A percentile compares a stretch with the other conserved stretches of the same genome.
These are phyloP conservation scores for Halocynthia aurantium DNA, from an alignment of 23 tunicate species.

Conservation along the genomic window DNA sequence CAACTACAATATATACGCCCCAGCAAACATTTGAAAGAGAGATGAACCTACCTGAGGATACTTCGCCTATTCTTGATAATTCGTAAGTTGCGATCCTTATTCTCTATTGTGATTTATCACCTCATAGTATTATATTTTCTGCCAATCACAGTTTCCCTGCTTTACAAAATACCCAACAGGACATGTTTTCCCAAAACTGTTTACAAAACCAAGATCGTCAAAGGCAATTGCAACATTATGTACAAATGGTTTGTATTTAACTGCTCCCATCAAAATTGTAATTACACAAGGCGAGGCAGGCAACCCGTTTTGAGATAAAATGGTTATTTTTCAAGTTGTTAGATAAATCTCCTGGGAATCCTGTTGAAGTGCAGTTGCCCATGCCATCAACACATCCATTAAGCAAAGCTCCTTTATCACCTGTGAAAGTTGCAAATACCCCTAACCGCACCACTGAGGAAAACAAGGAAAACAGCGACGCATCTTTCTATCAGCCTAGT, in stretches of 20 bases:
- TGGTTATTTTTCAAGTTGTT: conserved; percentile 34
- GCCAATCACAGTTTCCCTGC: too few relatives aligned
- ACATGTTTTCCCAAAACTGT: too few relatives aligned
- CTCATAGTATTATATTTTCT: too few relatives aligned
- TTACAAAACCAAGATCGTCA: conserved; percentile 18
- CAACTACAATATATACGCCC: too few relatives aligned
- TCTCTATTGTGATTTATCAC: too few relatives aligned
- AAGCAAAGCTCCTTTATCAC: not conserved
- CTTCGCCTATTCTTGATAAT: too few relatives aligned
- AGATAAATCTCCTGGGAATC: conserved; percentile 75
- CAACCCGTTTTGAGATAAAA: not conserved
- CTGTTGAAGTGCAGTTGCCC: conserved; percentile 18
- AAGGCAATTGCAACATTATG: conserved; percentile 57
- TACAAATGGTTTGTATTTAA: conserved; percentile 46
- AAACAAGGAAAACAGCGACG: conserved; percentile 7
- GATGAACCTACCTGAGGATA: too few relatives aligned
- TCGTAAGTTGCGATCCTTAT: too few relatives aligned
- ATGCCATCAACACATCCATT: conserved; percentile 7
- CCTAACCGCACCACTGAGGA: not conserved
- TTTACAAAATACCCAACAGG: too few relatives aligned
- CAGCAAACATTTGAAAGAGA: too few relatives aligned
- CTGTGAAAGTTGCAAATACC: conserved; percentile 6
- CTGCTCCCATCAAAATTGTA: not conserved
- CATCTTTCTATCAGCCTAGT: not conserved
- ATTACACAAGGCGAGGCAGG: not conserved